Conservation (phyloP, 2,888 invertebrate species). For the Biston betularia region DNA sequence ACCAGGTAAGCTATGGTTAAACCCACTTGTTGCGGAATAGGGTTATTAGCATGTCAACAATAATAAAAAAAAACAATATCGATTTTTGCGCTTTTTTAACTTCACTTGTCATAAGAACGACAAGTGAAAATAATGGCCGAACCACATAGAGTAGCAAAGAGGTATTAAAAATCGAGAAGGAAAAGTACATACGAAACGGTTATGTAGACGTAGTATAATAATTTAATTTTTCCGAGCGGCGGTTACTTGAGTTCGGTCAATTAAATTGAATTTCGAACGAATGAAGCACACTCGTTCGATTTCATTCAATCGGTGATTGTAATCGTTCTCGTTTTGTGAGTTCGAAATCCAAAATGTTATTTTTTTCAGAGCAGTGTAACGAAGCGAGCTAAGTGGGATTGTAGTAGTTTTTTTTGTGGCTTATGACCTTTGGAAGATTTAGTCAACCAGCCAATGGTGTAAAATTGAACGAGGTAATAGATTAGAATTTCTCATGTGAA, state of each 20-base stretch:
- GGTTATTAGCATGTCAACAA: too few species aligned
- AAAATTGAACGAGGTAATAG: too few species aligned
- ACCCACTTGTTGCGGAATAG: too few species aligned
- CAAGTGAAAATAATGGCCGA: too few species aligned
- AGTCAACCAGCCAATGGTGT: conserved; percentile 10
- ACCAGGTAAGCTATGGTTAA: too few species aligned
- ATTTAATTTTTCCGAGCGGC: conserved; percentile 47
- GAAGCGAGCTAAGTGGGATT: conserved; percentile 39
- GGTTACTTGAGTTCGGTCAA: conserved; percentile 46
- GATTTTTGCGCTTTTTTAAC: too few species aligned
- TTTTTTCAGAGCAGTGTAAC: conserved; percentile 43
- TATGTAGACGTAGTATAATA: conserved; percentile 19
- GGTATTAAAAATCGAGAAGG: not conserved
- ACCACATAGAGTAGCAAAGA: too few species aligned
- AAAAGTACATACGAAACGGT: not conserved
- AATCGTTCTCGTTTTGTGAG: conserved; percentile 46
- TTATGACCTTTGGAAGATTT: conserved; percentile 13
- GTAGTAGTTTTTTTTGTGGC: conserved; percentile 4
- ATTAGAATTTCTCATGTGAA: too few species aligned
- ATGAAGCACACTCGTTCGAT: conserved; percentile 50
- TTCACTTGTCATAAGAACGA: too few species aligned
- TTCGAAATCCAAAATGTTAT: conserved; percentile 36
- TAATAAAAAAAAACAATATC: too few species aligned
- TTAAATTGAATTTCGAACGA: conserved; percentile 53
- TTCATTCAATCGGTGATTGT: conserved; percentile 51